phyloP scores from a whole-genome alignment of 2,113 vertebrate species.

The Semnopithecus entellus region DNA sequence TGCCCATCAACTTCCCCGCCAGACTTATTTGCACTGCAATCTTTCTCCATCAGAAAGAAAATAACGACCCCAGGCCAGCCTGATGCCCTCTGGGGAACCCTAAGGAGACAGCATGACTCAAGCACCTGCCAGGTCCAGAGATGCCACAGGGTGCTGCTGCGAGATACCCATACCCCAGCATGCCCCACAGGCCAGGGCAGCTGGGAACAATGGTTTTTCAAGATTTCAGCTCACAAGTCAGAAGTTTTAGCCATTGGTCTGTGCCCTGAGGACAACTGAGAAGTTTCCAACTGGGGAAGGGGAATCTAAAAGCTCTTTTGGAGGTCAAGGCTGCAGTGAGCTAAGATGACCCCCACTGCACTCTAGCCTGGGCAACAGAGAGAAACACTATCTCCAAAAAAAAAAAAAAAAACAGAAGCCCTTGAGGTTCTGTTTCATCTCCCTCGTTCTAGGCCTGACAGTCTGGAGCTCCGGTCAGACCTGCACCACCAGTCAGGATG shows the following conservation, averaged over 20 bases:
- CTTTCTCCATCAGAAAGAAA: not conserved
- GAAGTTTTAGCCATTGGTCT: no score
- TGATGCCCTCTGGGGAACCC: not conserved
- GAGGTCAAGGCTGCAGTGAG: no score
- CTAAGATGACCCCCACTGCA: no score
- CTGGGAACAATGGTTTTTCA: not conserved
- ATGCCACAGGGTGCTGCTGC: fast-evolving
- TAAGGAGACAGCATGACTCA: fast-evolving
- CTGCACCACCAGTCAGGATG: not conserved
- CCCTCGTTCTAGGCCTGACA: not conserved
- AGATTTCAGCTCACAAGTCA: not conserved
- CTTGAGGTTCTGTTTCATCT: not conserved
- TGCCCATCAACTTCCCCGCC: not conserved
- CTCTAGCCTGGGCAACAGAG: no score
- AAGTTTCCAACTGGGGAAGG: not conserved
- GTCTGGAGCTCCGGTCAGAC: not conserved
- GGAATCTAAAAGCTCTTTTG: no score
- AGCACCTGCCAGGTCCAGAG: not conserved
- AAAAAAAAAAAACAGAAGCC: no score
- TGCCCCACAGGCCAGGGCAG: not conserved
- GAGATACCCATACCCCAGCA: fast-evolving
- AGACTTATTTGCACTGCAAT: not conserved
- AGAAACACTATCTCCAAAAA: no score
- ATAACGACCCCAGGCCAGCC: not conserved
- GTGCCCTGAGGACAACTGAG: not conserved